Evolutionary conservation across 2,888 invertebrate species (phyloP), one percentile per base, ranked within the genome.

Genomic region (Brachycybe producta): DNA sequence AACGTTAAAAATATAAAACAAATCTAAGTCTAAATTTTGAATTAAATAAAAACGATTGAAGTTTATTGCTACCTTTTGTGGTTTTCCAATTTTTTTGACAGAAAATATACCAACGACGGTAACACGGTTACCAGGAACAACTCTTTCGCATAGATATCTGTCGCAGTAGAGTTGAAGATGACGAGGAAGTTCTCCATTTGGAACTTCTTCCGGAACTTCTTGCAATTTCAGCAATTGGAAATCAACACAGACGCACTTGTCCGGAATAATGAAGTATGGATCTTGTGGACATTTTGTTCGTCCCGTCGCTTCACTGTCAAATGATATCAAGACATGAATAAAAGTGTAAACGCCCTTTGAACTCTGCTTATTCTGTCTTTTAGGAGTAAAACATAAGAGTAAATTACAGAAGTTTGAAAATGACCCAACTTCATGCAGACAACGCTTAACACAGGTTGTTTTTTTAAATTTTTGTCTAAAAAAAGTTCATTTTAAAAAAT

Each of bases 201-300:
- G 92, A 52, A 90, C 82, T 55, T 78, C 80, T 66, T 98, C 97
- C 0, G 94, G 92, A 19, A 88, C 71, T 69, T 98, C 98, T 75
- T 98, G 97, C 11, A 97, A 69, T 67, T 95, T 99, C n/a, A 98
- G 67, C 0, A 86, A 82, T 78, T 99, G 98, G 65, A 90, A 99
- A 70, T 99, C 97, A 23, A 97, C 87, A 67, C 97, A 98, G 58
- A 80, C 77, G 68, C 97, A 97, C 69, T 92, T 94, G 66, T 98
- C 97, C 15, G 97, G 95, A 68, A 97, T 80, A 55, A 99, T 94
- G 67, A 91, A 94, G 67, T 87, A 99, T 1, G 98, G 98, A 70
- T 99, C 98, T 50, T 95, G 65, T 0, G 97, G 95, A 63, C 98
- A 98, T 61, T 86, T 86, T 0, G 86, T 84, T 48, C 84, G 73